phyloP scores from a whole-genome alignment of 1,140 invertebrate species.

The Proales similis region DNA sequence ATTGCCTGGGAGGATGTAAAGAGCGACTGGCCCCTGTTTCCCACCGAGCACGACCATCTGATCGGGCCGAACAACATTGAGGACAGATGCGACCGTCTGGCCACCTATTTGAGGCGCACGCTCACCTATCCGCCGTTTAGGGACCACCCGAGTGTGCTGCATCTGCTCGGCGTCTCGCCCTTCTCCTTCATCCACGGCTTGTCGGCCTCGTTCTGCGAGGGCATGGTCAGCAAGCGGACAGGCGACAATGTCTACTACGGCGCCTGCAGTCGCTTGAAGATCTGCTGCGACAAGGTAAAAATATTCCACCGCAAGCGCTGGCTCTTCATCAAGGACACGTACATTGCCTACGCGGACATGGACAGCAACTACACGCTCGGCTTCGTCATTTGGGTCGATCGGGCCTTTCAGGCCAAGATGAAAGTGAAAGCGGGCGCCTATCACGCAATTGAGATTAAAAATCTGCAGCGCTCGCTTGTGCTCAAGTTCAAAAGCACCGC shows the following conservation, averaged over 20 bases:
- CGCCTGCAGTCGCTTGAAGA: slow-evolving; percentile 14
- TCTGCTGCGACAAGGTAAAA: slow-evolving; percentile 27
- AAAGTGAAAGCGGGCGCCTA: slow-evolving; percentile 12
- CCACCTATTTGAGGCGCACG: slow-evolving; percentile 9
- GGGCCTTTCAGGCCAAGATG: slow-evolving; percentile 1
- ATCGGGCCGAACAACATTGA: slow-evolving; percentile 3
- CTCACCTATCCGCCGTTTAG: slow-evolving; percentile 32
- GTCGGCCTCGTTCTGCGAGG: neutral
- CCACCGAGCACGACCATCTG: slow-evolving; percentile 26
- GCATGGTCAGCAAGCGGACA: slow-evolving; percentile 14
- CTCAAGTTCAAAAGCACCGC: slow-evolving; percentile 17
- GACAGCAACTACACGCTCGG: neutral
- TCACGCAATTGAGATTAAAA: slow-evolving; percentile 26
- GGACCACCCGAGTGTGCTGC: slow-evolving; percentile 1
- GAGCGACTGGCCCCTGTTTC: slow-evolving; percentile 29
- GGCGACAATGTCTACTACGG: slow-evolving; percentile 30
- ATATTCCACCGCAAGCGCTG: slow-evolving; percentile 11
- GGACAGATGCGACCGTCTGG: slow-evolving; percentile 22
- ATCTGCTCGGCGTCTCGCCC: neutral
- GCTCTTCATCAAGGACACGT: slow-evolving; percentile 36
- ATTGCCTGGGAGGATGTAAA: slow-evolving; percentile 11
- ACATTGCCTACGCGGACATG: slow-evolving; percentile 19
- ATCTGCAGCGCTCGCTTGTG: slow-evolving; percentile 23
- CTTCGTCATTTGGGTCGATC: slow-evolving; percentile 30
- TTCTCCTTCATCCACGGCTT: slow-evolving; percentile 18